phyloP scores from a whole-genome alignment of 2,888 invertebrate genomes.

The Eurois occulta region DNA sequence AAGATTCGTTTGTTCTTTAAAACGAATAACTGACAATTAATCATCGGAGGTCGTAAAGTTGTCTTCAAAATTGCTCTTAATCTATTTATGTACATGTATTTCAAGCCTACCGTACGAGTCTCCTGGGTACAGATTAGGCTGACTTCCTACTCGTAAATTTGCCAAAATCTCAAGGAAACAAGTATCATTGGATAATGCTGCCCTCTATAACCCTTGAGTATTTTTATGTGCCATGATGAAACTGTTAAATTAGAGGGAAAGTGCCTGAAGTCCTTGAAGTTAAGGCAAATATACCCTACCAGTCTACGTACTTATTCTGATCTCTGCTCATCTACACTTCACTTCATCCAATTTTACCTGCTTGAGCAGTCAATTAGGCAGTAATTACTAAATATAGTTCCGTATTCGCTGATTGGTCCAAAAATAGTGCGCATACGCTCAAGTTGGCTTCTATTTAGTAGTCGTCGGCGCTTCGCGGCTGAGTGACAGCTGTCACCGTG shows the following conservation, averaged over 20 bases:
- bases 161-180: neutral
- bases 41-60: slow-evolving; percentile 21
- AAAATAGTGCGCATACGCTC: slow-evolving; percentile 62
- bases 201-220: neutral
- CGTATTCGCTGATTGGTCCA: slow-evolving; percentile 53
- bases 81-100: slow-evolving; percentile 1
- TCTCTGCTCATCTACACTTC: neutral
- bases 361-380: slow-evolving; percentile 46
- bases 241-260: neutral
- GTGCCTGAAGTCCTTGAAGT: neutral
- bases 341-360: slow-evolving; percentile 19
- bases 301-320: neutral
- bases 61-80: slow-evolving; percentile 13
- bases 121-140: neutral
- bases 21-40: slow-evolving; percentile 27
- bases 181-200: neutral
- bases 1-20: slow-evolving; percentile 5
- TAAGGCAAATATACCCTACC: neutral
- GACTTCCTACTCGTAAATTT: neutral
- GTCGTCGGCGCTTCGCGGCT: slow-evolving; percentile 69
- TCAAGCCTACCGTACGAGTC: slow-evolving; percentile 12
- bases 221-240: neutral
- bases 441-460: slow-evolving; percentile 68
- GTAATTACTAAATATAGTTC: slow-evolving; percentile 47
- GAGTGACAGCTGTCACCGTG: slow-evolving; percentile 77